phyloP scores from a whole-genome alignment of 1,140 invertebrate genomes.

The Galleria mellonella region DNA sequence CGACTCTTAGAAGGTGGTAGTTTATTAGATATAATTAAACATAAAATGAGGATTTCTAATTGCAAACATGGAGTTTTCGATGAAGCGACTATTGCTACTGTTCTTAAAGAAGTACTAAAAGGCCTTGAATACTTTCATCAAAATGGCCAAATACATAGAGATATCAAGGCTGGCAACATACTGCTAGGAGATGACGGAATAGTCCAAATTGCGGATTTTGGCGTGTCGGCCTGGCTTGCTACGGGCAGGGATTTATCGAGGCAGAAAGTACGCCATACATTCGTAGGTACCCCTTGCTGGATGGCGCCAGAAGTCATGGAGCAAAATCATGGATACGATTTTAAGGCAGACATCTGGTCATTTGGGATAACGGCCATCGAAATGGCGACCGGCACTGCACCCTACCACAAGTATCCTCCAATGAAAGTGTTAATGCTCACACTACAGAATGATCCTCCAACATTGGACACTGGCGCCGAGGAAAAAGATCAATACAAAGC shows the following conservation, averaged over 20 bases:
- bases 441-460: conserved; percentile 98
- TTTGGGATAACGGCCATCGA: conserved; percentile 99
- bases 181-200: conserved; percentile 97
- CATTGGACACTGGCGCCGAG: conserved; percentile 90
- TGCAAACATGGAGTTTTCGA: conserved; percentile 99
- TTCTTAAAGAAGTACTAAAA: conserved; percentile 97
- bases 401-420: conserved; percentile 99
- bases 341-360: conserved; percentile 99
- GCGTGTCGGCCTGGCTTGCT: conserved; percentile 95
- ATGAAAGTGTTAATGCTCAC: conserved; percentile 99
- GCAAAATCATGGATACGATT: conserved; percentile 99
- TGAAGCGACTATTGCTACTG: conserved; percentile 98
- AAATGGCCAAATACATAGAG: conserved; percentile 99
- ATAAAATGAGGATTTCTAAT: conserved; percentile 93
- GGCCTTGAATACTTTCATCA: conserved; percentile 99
- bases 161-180: conserved; percentile 99
- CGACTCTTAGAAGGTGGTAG: conserved; percentile 91
- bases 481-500: conserved; percentile 99
- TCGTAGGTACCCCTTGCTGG: conserved; percentile 99
- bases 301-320: conserved; percentile 99
- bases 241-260: conserved; percentile 93
- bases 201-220: conserved; percentile 98
- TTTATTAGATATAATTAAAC: conserved; percentile 98
- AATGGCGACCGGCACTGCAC: conserved; percentile 98
- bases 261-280: conserved; percentile 97